A percentile compares a stretch with the other conserved stretches of the same genome.
Conservation (phyloP, 2,888 invertebrate genomes). For the Anarsia innoxiella region DNA sequence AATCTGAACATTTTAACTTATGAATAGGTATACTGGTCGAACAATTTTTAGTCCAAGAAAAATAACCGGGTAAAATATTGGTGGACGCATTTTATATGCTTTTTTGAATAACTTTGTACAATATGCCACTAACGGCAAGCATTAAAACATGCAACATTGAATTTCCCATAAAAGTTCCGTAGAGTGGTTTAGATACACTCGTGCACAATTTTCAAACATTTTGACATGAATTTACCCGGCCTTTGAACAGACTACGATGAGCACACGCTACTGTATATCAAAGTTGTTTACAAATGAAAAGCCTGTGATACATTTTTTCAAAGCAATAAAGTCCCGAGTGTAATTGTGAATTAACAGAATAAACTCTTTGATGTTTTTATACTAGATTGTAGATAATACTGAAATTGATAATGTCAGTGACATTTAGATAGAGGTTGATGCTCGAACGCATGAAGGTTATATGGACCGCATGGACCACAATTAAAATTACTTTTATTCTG, state of each 20-base stretch:
- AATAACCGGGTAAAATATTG: no score
- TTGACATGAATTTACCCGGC: constrained; percentile 39
- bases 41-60: no score
- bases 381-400: no score
- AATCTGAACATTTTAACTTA: no score
- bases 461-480: no score
- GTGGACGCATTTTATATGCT: no score
- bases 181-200: constrained; percentile 35
- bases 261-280: constrained; percentile 14
- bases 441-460: no score
- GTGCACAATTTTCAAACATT: constrained; percentile 42
- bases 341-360: constrained; percentile 2
- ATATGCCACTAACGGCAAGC: no score
- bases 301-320: constrained; percentile 18
- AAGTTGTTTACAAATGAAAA: constrained; percentile 28
- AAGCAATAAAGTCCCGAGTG: constrained; percentile 1
- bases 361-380: not conserved
- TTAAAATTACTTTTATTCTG: no score
- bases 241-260: constrained; percentile 29
- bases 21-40: no score
- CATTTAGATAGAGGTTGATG: no score
- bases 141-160: constrained; percentile 48
- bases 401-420: no score
- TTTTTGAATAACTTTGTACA: not conserved
- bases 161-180: constrained; percentile 43